These are phyloP conservation scores for Hyles vespertilio DNA, from an alignment of 1,140 invertebrate genomes.

Conservation along the genomic window DNA sequence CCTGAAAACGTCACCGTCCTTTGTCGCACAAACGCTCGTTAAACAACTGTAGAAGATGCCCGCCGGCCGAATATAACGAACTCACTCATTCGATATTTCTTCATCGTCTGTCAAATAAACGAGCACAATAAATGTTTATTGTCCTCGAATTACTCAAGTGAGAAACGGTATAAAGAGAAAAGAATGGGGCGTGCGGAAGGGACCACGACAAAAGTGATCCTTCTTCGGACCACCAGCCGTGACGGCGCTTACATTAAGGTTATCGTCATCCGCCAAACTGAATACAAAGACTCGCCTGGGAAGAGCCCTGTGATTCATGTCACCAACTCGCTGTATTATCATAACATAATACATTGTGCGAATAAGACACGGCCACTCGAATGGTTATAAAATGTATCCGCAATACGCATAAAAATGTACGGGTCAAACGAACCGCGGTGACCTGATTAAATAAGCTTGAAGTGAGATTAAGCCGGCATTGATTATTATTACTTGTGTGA, in stretches of 20 bases:
- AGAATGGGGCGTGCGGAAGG: constrained; percentile 66
- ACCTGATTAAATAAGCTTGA: too few relatives aligned
- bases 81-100: constrained; percentile 65
- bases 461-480: too few relatives aligned
- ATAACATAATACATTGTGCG: constrained; percentile 46
- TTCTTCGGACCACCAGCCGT: constrained; percentile 70
- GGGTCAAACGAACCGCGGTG: neutral
- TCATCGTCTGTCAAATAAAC: constrained; percentile 67
- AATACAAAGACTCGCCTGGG: constrained; percentile 62
- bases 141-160: constrained; percentile 72
- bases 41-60: constrained; percentile 28
- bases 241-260: constrained; percentile 73
- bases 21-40: constrained; percentile 29
- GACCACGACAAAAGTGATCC: constrained; percentile 70
- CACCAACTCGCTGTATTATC: constrained; percentile 54
- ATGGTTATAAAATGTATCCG: constrained; percentile 19
- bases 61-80: constrained; percentile 41
- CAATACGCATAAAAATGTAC: constrained; percentile 12
- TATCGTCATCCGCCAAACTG: constrained; percentile 70
- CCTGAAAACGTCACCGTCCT: constrained; percentile 19
- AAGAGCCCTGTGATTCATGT: constrained; percentile 65
- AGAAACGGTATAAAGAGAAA: constrained; percentile 72
- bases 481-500: too few relatives aligned
- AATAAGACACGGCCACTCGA: constrained; percentile 28
- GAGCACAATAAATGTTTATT: constrained; percentile 72